phyloP scores from a whole-genome alignment of 2,888 invertebrate species.

The Myathropa florea region DNA sequence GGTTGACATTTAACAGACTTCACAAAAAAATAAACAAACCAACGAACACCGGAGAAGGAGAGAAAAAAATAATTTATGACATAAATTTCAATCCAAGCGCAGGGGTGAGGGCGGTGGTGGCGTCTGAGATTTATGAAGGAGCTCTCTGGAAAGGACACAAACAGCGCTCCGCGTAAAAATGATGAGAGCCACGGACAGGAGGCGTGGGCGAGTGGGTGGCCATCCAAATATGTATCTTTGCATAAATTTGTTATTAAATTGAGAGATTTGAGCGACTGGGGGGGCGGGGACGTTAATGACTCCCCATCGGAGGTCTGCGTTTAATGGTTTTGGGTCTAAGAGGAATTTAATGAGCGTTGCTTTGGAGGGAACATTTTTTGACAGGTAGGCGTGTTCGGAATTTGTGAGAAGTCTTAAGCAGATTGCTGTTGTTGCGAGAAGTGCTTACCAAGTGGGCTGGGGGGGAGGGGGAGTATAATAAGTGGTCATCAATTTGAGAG shows the following conservation, averaged over 20 bases:
- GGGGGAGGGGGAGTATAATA: constrained; percentile 14
- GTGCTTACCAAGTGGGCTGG: not conserved
- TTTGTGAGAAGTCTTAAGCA: constrained; percentile 13
- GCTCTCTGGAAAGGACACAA: constrained; percentile 57
- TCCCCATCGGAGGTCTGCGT: constrained; percentile 5
- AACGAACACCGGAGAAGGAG: not conserved
- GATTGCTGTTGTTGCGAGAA: constrained; percentile 18
- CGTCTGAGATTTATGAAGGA: constrained; percentile 56
- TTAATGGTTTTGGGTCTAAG: constrained; percentile 57
- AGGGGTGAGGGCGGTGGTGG: not conserved
- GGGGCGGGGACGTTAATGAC: not conserved
- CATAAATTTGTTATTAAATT: constrained; percentile 66
- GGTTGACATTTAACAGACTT: constrained; percentile 52
- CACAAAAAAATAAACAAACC: constrained; percentile 29
- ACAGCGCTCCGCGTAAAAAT: constrained; percentile 54
- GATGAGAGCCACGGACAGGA: constrained; percentile 15
- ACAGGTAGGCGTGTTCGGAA: constrained; percentile 49
- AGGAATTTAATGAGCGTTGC: constrained; percentile 56
- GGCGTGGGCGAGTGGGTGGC: not conserved
- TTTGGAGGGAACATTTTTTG: constrained; percentile 21
- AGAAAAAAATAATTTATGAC: constrained; percentile 52
- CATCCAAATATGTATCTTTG: constrained; percentile 50
- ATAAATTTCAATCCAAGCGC: constrained; percentile 53
- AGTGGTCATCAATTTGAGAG: constrained; percentile 37
- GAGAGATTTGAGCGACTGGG: constrained; percentile 31